Evolutionary conservation across 2,113 vertebrate species (phyloP).

Genomic region (Gymnorhina tibicen): DNA sequence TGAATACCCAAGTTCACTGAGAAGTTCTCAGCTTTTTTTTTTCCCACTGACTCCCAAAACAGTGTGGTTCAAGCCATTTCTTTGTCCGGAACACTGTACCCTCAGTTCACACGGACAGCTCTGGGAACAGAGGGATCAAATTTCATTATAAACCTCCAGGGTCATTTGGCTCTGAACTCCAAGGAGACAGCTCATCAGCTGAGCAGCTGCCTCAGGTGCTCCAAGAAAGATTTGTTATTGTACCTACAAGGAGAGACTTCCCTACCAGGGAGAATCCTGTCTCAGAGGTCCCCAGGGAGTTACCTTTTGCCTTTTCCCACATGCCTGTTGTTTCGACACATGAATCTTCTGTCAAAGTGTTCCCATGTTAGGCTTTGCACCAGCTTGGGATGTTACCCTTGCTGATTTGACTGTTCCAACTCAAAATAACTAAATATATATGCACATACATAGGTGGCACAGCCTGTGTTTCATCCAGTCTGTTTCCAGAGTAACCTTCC

Average conservation of each 20-base stretch:
- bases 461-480: neutral
- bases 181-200: neutral
- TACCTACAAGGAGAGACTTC: neutral
- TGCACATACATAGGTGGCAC: neutral
- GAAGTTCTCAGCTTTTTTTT: neutral
- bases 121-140: neutral
- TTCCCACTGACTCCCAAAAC: neutral
- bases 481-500: conserved; percentile 21
- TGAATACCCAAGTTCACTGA: neutral
- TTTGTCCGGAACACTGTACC: neutral
- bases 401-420: neutral
- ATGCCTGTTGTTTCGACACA: neutral
- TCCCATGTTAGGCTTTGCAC: neutral
- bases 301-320: neutral
- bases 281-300: neutral
- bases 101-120: neutral
- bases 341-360: neutral
- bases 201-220: neutral
- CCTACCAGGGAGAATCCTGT: neutral
- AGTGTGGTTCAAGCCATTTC: neutral
- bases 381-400: neutral
- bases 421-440: neutral
- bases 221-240: neutral
- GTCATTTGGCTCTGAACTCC: neutral
- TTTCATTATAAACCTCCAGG: neutral